Percentiles rank a stretch among this genome's conserved stretches.
Evolutionary conservation across 1,140 invertebrate species (phyloP).

Genomic region (Camponotus floridanus): DNA sequence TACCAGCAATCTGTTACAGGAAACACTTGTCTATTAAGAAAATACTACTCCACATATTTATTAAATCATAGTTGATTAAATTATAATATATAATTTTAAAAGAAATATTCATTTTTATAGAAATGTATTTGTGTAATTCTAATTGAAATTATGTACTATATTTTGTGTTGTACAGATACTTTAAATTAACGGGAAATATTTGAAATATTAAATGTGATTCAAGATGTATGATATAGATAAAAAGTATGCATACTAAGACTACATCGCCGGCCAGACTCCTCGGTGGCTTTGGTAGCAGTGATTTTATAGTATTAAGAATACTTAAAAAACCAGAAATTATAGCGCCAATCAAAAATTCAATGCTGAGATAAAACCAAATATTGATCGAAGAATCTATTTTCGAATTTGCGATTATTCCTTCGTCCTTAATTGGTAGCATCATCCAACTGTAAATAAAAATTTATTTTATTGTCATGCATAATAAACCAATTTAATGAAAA

Average conservation of each 20-base stretch:
- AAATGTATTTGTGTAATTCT: not conserved
- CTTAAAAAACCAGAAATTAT: conserved; percentile 74
- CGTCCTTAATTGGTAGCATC: conserved; percentile 77
- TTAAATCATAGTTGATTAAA: not conserved
- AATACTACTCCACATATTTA: not conserved
- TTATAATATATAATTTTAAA: not conserved
- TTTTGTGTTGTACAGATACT: not conserved
- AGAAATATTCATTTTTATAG: conserved; percentile 4
- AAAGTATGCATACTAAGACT: conserved; percentile 78
- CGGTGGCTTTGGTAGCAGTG: conserved; percentile 81
- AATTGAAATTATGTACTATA: not conserved
- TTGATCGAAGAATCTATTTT: conserved; percentile 68
- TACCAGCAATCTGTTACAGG: conserved; percentile 80
- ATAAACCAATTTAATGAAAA: not conserved
- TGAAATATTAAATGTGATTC: not conserved
- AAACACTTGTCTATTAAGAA: conserved; percentile 7
- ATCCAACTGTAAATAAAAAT: conserved; percentile 67
- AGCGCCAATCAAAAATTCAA: conserved; percentile 79
- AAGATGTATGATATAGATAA: not conserved
- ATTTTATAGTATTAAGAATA: conserved; percentile 77
- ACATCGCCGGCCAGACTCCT: conserved; percentile 80
- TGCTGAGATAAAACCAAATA: conserved; percentile 79
- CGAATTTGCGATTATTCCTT: conserved; percentile 54
- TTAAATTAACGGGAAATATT: not conserved
- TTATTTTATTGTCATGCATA: not conserved